These are phyloP conservation scores for Brachionus plicatilis DNA, from an alignment of 1,140 invertebrate species.

Conservation along the genomic window DNA sequence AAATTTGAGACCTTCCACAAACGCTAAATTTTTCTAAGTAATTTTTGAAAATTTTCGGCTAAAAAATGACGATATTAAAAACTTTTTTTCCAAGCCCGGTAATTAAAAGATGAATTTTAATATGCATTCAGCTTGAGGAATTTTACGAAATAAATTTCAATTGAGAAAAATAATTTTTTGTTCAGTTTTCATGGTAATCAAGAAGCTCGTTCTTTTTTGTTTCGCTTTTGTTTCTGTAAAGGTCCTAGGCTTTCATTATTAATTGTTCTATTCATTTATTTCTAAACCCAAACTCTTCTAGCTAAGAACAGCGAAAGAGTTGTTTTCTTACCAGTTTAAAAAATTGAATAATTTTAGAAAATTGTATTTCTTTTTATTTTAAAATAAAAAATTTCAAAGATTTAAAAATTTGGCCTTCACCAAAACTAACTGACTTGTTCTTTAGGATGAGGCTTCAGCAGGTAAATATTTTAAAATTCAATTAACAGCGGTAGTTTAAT, in stretches of 20 bases:
- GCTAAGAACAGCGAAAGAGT: not conserved
- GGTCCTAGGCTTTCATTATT: not conserved
- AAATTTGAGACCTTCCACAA: not conserved
- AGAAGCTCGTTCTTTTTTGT: not conserved
- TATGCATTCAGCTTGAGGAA: not conserved
- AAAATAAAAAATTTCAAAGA: not conserved
- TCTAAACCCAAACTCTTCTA: not conserved
- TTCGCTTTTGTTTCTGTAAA: not conserved
- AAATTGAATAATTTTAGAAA: not conserved
- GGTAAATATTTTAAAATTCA: not conserved
- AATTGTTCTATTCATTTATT: not conserved
- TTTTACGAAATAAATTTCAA: not conserved
- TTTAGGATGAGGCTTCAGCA: not conserved
- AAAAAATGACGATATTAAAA: not conserved
- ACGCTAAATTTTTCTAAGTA: not conserved
- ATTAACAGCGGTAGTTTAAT: not conserved
- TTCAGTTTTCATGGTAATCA: not conserved
- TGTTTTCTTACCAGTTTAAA: not conserved
- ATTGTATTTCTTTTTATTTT: not conserved
- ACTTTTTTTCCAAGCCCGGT: not conserved
- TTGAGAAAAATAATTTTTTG: not conserved
- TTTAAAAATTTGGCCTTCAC: not conserved
- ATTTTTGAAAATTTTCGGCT: not conserved
- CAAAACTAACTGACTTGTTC: not conserved
- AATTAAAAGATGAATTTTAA: not conserved